Base-by-base conservation (phyloP, 2,888 invertebrate genomes). In the Hecatera dysodea region DNA sequence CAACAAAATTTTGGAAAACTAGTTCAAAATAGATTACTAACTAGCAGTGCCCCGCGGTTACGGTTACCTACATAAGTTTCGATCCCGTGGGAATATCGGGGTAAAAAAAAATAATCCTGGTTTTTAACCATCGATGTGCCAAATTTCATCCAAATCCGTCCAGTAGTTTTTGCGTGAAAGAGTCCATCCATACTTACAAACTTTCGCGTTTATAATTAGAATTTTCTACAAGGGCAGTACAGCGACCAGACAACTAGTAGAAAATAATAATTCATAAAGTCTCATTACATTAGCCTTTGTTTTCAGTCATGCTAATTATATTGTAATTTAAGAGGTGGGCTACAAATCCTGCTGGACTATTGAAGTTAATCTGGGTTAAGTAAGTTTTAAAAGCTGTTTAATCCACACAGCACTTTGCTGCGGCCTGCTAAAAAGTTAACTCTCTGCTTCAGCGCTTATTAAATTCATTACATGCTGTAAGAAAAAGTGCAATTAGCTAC, bases 401-500 rank as follows among this genome's bases (percentile, higher is more conserved):
- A 87, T 87, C 82, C 73, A 76, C 75, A 86, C 84, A 86, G 75
- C 80, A 87, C 85, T 86, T 83, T 87, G 72, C 80, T 72, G 77
- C 82, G 75, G 82, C 71, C 68, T 87, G 80, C 85, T 84, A 78
- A 83, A 75, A 83, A 84, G 83, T 82, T 80, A 87, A 87, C 82
- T 88, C 80, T 69, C 78, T 76, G 73, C 81, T 80, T 75, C 59
- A 84, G 84, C 73, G 84, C 86, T 89, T 89, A 88, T 90, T 88
- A 88, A 89, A 87, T 90, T 87, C 80, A 89, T 89, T 88, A 87
- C 78, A 78, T 68, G 62, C 80, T 73, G n/a, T 61, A 76, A 83
- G 88, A 84, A 88, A 89, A 90, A 89, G 84, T 86, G 85, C 86
- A 88, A 90, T 90, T 90, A 88, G 87, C 85, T 81, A 70, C 79